Conservation (phyloP, 2,113 vertebrate genomes). For the Melanotaenia duboulayi region DNA sequence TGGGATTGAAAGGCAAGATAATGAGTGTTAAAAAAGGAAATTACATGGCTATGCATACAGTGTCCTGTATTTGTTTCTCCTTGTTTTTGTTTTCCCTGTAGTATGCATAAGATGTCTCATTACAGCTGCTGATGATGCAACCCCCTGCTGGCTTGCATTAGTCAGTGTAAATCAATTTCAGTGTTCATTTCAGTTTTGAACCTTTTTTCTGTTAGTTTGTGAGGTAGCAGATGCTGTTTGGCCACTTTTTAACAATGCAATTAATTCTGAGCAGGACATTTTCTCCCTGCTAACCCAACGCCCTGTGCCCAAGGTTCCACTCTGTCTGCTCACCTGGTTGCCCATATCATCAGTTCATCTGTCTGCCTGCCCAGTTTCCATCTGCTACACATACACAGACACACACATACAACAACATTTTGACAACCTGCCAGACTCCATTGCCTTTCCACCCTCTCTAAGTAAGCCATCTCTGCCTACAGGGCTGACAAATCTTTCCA, state of each 20-base stretch:
- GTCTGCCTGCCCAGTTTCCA: not conserved
- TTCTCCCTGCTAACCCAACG: not conserved
- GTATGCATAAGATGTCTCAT: too few species aligned
- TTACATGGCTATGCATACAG: too few species aligned
- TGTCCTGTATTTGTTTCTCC: too few species aligned
- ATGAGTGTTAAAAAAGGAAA: too few species aligned
- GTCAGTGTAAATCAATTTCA: not conserved
- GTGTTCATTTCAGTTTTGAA: not conserved
- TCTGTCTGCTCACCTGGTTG: not conserved
- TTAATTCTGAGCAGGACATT: not conserved
- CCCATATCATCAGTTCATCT: constrained; percentile 11
- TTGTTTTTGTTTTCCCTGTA: too few species aligned
- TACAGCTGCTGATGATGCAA: not conserved
- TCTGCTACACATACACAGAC: not conserved
- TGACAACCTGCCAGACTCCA: constrained; percentile 16
- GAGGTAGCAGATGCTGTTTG: not conserved
- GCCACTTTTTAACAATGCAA: not conserved
- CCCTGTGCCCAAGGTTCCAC: not conserved
- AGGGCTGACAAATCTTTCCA: constrained; percentile 8
- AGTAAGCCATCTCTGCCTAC: constrained; percentile 12
- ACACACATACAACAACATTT: not conserved
- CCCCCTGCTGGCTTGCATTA: not conserved
- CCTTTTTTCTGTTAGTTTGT: not conserved
- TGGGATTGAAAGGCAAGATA: too few species aligned
- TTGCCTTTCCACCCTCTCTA: not conserved